Base-by-base conservation (phyloP, 2,797 vertebrate species). In the Apogon talboti region DNA sequence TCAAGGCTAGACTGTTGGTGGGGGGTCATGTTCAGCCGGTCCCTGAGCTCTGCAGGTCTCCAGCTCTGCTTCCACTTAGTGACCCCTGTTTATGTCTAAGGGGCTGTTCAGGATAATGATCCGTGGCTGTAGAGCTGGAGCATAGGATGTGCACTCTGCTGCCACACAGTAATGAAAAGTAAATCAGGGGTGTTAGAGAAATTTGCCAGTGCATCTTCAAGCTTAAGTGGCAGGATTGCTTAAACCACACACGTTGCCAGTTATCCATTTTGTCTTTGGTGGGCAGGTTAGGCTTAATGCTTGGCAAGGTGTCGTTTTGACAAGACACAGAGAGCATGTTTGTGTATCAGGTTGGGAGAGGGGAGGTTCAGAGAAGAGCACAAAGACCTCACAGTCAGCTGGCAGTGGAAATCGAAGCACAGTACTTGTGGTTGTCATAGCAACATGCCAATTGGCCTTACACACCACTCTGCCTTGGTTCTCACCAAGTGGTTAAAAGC, bases 341-440 rank as follows among this genome's bases (percentile, higher is more conserved):
- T 84, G 85, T 76, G 46, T 30, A 28, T 57, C 43, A 11, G 43
- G 55, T 7, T 43, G 0, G 37, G 19, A 7, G 16, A 14, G 28
- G 8, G 37, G 13, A 43, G 41, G 41, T n/a, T n/a, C 42, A 50
- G 56, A 73, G 53, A 64, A 55, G 72, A 73, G 83, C 81, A 92
- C 88, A 92, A 90, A 90, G 89, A 81, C 68, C 76, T 86, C 71
- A 40, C 72, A 85, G 82, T 87, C 62, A 81, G 85, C 80, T 65
- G 71, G 72, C 74, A 64, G 74, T 50, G 80, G 71, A 89, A 90
- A 90, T 90, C 85, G 67, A 91, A 92, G 73, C 56, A 4, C 61
- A 37, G 66, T 83, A 76, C 81, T 89, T 57, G 60, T 16, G 59
- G 91, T 92, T 16, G 79, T 63, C 88, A 87, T 91, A 66, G 92